phyloP scores from a whole-genome alignment of 2,888 invertebrate species.

The Gisinianus flammeolus region DNA sequence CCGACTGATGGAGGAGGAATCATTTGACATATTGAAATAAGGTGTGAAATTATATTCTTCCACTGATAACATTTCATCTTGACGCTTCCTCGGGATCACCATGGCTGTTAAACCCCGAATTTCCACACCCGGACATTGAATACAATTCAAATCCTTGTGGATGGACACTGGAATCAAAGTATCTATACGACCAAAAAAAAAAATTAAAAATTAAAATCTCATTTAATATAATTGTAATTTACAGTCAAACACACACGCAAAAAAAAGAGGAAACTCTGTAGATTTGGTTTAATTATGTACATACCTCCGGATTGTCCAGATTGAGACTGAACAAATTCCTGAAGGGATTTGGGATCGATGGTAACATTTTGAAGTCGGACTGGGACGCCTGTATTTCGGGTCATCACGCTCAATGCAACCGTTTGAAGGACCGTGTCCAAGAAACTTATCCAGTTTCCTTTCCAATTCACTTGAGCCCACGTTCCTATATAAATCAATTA shows the following conservation, averaged over 20 bases:
- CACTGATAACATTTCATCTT: conserved; percentile 27
- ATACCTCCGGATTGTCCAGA: not conserved
- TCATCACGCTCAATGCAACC: conserved; percentile 10
- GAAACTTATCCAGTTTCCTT: conserved; percentile 90
- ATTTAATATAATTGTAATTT: not conserved
- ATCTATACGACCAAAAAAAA: conserved; percentile 1
- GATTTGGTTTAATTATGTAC: not conserved
- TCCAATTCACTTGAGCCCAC: conserved; percentile 71
- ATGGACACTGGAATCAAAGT: conserved; percentile 61
- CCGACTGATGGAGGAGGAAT: not conserved
- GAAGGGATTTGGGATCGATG: conserved; percentile 15
- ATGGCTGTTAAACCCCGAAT: conserved; percentile 78
- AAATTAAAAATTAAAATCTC: not conserved
- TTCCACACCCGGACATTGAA: conserved; percentile 77
- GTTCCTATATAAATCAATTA: conserved; percentile 35
- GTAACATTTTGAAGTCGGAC: conserved; percentile 25
- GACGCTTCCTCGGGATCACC: conserved; percentile 68
- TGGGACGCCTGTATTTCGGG: conserved; percentile 30
- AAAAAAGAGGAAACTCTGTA: too few relatives aligned
- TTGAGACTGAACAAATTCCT: not conserved
- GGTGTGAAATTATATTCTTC: conserved; percentile 43
- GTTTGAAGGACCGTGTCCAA: conserved; percentile 93
- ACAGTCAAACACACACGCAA: not conserved
- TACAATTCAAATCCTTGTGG: conserved; percentile 65
- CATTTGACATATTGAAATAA: conserved; percentile 10